Conservation (phyloP, 2,113 vertebrate genomes). For the Dicaeum eximium region DNA sequence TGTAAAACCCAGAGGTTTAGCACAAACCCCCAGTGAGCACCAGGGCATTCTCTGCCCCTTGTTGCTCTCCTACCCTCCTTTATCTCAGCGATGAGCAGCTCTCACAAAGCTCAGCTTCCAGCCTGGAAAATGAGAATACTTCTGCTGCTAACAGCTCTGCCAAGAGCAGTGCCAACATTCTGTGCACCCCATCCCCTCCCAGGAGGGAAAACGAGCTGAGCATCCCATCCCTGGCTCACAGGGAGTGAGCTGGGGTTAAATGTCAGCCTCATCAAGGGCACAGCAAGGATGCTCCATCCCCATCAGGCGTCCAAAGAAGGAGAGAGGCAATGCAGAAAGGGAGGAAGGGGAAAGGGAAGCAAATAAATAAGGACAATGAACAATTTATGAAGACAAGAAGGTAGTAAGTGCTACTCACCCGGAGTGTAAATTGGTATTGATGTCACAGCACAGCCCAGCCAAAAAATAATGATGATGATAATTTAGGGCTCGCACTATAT, state of each 20-base stretch:
- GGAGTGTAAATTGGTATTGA: slow-evolving; percentile 62
- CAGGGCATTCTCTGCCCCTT: not conserved
- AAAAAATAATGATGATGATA: slow-evolving; percentile 62
- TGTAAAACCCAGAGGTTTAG: not conserved
- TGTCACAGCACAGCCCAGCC: slow-evolving; percentile 59
- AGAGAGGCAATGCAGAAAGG: not conserved
- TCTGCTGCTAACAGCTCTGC: not conserved
- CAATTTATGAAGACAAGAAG: slow-evolving; percentile 67
- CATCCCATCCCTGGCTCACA: not conserved
- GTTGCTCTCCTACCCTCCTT: not conserved
- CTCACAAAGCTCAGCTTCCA: not conserved
- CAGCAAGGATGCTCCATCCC: not conserved
- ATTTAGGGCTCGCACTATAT: slow-evolving; percentile 56
- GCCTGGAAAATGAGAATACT: not conserved
- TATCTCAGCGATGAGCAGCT: not conserved
- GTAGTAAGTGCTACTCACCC: slow-evolving; percentile 66
- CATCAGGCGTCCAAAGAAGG: not conserved
- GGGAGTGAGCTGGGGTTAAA: not conserved
- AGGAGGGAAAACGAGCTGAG: not conserved
- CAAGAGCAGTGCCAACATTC: not conserved
- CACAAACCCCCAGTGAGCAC: not conserved
- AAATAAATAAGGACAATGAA: slow-evolving; percentile 65
- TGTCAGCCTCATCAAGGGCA: not conserved
- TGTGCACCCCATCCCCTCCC: not conserved
- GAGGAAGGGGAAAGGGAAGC: slow-evolving; percentile 6